Evolutionary conservation across 2,888 invertebrate species (phyloP), one percentile per base, ranked within the genome.

Genomic region (Sycophila texana): DNA sequence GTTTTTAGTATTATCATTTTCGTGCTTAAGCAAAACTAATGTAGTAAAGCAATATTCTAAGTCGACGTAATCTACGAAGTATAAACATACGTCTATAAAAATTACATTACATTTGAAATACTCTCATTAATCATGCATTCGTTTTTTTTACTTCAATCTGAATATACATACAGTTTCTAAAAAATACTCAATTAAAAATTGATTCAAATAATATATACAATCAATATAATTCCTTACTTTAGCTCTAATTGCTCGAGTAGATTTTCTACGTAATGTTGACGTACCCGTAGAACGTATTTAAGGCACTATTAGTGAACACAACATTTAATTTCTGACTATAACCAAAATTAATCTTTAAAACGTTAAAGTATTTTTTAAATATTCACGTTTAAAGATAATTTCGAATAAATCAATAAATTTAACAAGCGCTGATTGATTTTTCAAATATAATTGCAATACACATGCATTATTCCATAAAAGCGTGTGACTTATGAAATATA

Each of bases 221-320:
- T 39, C 58, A 77, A 39, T 39, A 39, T 39, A 72, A 60, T 77
- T 80, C 16, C 77, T 77, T 80, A 77, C 12, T 66, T 4, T 18
- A 5, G 66, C 55, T 14, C 77, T 77, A 80, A 70, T 18, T 66
- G 60, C 74, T 13, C 71, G 55, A 80, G 77, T 65, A 60, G 26
- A 18, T 61, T 77, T 65, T 18, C 72, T 47, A 66, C 66, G 20
- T 49, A 77, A 66, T 71, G 30, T 72, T 77, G 49, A 60, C 65
- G 30, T 66, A 74, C n/a, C 0, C 16, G 58, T 10, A 55, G 7
- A 39, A 60, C 51, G 18, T 65, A 1, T 55, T 66, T 61, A 70
- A 74, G 53, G 73, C 73, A 63, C 61, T n/a, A 22, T 51, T 12
- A 10, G 16, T 47, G 39, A 39, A 10, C 0, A 10, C 10, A 0